Percentiles rank a stretch among this genome's conserved stretches.
These are phyloP conservation scores for Pagrus major DNA, from an alignment of 2,113 vertebrate genomes.

Conservation along the genomic window DNA sequence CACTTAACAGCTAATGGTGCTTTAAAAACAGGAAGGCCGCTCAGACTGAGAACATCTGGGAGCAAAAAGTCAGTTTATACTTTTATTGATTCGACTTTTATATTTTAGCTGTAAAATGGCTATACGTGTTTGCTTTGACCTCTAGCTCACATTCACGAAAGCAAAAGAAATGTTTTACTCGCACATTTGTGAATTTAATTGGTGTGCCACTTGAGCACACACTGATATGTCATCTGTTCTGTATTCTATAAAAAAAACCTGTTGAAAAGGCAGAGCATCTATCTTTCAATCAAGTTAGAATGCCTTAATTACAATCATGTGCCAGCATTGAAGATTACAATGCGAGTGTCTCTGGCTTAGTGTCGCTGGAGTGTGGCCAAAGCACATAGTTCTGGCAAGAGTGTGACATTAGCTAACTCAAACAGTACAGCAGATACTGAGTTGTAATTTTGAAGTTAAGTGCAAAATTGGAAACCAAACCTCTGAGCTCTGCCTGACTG, in stretches of 20 bases:
- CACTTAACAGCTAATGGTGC: constrained; percentile 61
- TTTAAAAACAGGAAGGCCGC: constrained; percentile 22
- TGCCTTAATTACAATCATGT: not conserved
- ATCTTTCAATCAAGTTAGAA: not conserved
- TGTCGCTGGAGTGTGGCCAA: not conserved
- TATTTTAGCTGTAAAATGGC: not conserved
- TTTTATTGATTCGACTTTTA: constrained; percentile 24
- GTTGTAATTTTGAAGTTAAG: not conserved
- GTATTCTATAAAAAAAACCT: not conserved
- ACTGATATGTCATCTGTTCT: not conserved
- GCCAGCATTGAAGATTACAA: not conserved
- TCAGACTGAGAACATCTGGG: constrained; percentile 43
- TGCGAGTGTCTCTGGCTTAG: not conserved
- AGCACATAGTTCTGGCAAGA: not conserved
- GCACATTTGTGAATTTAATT: not conserved
- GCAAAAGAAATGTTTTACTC: not conserved
- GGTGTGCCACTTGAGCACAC: not conserved
- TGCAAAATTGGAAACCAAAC: not conserved
- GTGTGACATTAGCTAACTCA: not conserved
- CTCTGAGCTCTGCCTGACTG: not conserved
- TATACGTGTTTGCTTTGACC: constrained; percentile 17
- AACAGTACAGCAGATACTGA: not conserved
- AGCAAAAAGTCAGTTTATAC: not conserved
- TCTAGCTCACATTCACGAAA: constrained; percentile 25
- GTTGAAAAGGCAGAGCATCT: not conserved